These are phyloP conservation scores for Volucella bombylans DNA, from an alignment of 2,888 invertebrate genomes.

Conservation along the genomic window DNA sequence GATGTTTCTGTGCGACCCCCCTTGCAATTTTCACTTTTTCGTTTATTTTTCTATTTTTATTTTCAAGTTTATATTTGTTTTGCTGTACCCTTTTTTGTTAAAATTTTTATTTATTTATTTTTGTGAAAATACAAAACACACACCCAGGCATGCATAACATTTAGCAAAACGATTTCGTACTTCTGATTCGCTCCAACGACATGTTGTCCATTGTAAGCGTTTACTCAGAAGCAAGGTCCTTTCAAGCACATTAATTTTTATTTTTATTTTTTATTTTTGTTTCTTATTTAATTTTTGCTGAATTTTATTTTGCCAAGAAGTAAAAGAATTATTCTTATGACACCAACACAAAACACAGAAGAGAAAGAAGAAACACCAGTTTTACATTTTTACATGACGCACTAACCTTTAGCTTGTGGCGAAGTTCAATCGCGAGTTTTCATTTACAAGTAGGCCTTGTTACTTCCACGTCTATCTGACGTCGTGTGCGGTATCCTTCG, in stretches of 20 bases:
- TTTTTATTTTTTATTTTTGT: conserved; percentile 15
- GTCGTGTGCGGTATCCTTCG: conserved; percentile 30
- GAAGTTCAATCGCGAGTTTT: conserved; percentile 14
- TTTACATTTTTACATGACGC: conserved; percentile 17
- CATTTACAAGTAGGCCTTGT: not conserved
- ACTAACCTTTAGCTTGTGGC: conserved; percentile 46
- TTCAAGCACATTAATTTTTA: conserved; percentile 53
- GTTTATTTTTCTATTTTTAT: conserved; percentile 15
- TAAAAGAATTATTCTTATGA: not conserved
- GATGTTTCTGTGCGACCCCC: conserved; percentile 30
- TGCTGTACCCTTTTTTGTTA: not conserved
- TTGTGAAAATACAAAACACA: conserved; percentile 31
- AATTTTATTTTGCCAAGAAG: not conserved
- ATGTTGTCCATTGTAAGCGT: conserved; percentile 38
- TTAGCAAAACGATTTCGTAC: conserved; percentile 41
- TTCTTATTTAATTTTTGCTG: not conserved
- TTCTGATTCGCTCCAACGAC: conserved; percentile 47
- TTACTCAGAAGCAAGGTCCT: conserved; percentile 28
- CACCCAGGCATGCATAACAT: conserved; percentile 69
- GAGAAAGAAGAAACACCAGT: conserved; percentile 32
- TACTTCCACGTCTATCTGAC: not conserved
- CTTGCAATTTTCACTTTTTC: conserved; percentile 24
- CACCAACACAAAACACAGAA: conserved; percentile 48
- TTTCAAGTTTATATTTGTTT: conserved; percentile 15
- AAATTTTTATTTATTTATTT: conserved; percentile 32